Conservation (phyloP, 2,888 invertebrate genomes). For the Anthophora plumipes region DNA sequence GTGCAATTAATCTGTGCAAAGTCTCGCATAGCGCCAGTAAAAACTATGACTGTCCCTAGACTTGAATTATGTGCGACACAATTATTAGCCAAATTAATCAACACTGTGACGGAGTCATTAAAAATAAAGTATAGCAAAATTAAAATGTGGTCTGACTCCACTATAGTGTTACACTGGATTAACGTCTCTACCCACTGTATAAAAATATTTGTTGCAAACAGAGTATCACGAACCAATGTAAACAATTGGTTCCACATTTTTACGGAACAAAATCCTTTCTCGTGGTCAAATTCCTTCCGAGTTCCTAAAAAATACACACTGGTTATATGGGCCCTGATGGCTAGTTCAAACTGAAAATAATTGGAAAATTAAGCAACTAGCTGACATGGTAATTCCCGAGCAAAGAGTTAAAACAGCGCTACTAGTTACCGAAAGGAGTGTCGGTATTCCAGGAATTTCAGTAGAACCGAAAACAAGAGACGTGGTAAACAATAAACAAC, state of each 20-base stretch:
- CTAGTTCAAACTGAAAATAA: background rate
- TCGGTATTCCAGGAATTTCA: no score
- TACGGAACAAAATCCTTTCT: background rate
- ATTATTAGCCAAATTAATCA: background rate
- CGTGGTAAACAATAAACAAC: no score
- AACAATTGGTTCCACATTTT: background rate
- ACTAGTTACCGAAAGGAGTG: no score
- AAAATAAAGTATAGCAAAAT: background rate
- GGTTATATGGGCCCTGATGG: background rate
- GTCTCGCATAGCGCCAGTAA: constrained; percentile 9
- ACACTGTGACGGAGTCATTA: background rate
- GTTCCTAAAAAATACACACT: background rate
- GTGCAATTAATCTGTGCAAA: no score
- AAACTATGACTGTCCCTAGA: background rate
- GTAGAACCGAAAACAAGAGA: no score
- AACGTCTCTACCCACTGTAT: background rate
- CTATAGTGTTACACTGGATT: background rate
- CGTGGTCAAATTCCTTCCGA: background rate
- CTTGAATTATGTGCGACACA: constrained; percentile 26
- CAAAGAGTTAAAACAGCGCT: no score
- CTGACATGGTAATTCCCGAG: no score
- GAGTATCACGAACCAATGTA: background rate
- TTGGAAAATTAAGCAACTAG: no score
- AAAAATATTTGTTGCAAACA: background rate
- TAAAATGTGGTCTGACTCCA: background rate